A percentile compares a stretch with the other conserved stretches of the same genome.
phyloP scores from a whole-genome alignment of 2,113 vertebrate genomes.

The Globicephala melas region DNA sequence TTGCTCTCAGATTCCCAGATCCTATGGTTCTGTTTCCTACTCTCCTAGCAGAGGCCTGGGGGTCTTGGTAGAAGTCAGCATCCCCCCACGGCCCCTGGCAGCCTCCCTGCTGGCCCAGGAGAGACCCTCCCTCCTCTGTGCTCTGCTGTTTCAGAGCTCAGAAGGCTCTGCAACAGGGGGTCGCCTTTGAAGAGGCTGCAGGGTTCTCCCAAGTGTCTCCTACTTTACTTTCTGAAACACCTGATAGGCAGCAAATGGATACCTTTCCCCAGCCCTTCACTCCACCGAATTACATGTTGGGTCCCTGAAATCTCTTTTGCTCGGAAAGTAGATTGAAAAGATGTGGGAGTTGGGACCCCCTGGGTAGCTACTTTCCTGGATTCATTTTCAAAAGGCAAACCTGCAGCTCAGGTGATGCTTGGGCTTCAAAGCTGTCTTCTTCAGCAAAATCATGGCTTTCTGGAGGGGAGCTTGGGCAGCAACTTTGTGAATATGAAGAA shows the following conservation, averaged over 20 bases:
- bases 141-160: neutral
- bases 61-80: neutral
- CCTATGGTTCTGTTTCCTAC: fast-evolving
- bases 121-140: neutral
- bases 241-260: neutral
- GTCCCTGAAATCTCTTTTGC: neutral
- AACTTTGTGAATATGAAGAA: neutral
- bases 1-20: neutral
- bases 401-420: neutral
- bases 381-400: constrained; percentile 25
- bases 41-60: neutral
- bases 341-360: neutral
- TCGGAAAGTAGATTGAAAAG: neutral
- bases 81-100: neutral
- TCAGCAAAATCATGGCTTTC: neutral
- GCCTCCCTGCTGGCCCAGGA: neutral
- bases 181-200: neutral
- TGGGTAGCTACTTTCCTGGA: neutral
- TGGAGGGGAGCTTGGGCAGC: neutral
- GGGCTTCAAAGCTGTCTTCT: neutral
- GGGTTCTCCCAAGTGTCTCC: neutral
- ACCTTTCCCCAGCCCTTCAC: neutral
- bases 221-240: neutral
- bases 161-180: neutral
- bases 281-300: fast-evolving